These are phyloP conservation scores for Caenorhabditis sp. DNA, from an alignment of 2,888 invertebrate genomes.

Conservation along the genomic window DNA sequence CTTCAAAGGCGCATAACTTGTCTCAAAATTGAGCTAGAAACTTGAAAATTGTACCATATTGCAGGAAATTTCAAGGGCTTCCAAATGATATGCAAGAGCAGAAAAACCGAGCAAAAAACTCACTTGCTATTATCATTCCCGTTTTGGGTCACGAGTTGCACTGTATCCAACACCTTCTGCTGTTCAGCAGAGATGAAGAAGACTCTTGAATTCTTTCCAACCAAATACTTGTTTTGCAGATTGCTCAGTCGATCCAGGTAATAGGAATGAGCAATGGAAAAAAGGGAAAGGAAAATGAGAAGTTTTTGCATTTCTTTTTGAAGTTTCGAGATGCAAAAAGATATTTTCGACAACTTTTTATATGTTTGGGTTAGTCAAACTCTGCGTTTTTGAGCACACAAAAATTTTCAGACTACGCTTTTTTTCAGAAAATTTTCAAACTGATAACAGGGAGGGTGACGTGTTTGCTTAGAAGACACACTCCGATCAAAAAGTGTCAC, in stretches of 20 bases:
- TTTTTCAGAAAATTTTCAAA: too few species aligned
- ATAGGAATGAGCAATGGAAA: background rate
- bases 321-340: background rate
- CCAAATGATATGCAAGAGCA: too few species aligned
- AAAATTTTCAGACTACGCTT: background rate
- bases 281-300: background rate
- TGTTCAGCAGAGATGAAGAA: background rate
- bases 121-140: background rate
- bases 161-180: background rate
- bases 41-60: too few species aligned
- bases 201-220: conserved; percentile 3
- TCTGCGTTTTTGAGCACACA: background rate
- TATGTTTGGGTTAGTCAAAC: background rate
- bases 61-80: too few species aligned
- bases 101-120: background rate
- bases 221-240: background rate
- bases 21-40: too few species aligned
- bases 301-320: conserved; percentile 1
- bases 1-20: too few species aligned
- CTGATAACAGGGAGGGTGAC: too few species aligned
- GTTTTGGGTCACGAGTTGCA: background rate
- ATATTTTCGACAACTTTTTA: background rate
- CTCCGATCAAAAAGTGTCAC: background rate
- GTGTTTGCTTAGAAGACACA: too few species aligned
- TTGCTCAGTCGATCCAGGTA: background rate